These are phyloP conservation scores for Tetragnatha montana DNA, from an alignment of 2,888 invertebrate genomes.

Conservation along the genomic window DNA sequence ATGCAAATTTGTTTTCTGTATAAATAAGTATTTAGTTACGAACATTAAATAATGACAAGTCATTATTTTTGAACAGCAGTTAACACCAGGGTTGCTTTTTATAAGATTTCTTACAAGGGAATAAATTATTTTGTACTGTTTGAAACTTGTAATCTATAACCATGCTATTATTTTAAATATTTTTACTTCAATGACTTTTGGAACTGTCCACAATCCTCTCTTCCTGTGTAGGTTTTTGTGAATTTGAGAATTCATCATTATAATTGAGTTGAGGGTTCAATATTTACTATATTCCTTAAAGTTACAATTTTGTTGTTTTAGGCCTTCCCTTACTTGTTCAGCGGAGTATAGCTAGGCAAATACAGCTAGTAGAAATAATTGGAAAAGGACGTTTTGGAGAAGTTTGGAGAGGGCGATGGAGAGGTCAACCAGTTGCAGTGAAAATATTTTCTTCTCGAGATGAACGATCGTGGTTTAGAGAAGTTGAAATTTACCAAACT, in stretches of 20 bases:
- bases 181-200: background rate
- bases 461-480: constrained; percentile 97
- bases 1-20: too few species aligned
- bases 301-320: constrained; percentile 76
- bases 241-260: background rate
- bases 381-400: constrained; percentile 80
- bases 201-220: too few species aligned
- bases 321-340: constrained; percentile 95
- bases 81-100: background rate
- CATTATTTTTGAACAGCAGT: background rate
- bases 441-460: constrained; percentile 97
- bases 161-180: background rate
- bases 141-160: background rate
- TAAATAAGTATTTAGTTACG: background rate
- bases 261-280: background rate
- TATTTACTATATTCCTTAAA: background rate
- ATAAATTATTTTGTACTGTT: background rate
- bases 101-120: background rate
- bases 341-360: constrained; percentile 96
- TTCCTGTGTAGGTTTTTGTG: too few species aligned
- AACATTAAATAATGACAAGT: background rate
- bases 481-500: constrained; percentile 99
- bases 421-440: constrained; percentile 92
- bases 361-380: constrained; percentile 93
- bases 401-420: constrained; percentile 91